phyloP scores from a whole-genome alignment of 1,140 invertebrate species.

The Heliconius hermathena region DNA sequence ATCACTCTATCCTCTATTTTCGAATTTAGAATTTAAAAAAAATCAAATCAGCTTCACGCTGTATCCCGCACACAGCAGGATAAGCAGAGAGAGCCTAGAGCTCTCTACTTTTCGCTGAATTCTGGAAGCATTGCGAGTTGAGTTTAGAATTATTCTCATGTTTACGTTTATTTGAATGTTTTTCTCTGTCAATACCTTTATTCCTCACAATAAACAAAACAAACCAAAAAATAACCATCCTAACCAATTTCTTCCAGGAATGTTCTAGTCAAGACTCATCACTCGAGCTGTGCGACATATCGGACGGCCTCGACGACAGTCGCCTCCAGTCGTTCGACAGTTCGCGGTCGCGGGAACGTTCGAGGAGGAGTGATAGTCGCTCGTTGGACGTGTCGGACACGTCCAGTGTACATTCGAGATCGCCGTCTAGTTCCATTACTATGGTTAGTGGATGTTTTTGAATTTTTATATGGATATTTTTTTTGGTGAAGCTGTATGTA shows the following conservation, averaged over 20 bases:
- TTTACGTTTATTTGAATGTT: neutral
- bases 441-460: conserved; percentile 55
- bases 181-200: neutral
- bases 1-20: no score
- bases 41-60: no score
- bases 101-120: no score
- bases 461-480: neutral
- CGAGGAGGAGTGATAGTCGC: conserved; percentile 66
- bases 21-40: no score
- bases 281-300: conserved; percentile 74
- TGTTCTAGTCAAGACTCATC: conserved; percentile 82
- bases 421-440: conserved; percentile 72
- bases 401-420: conserved; percentile 70
- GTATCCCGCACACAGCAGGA: no score
- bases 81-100: no score
- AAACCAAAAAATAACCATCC: neutral
- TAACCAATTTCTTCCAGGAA: conserved; percentile 63
- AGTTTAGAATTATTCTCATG: no score
- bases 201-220: neutral
- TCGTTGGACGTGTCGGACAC: conserved; percentile 75
- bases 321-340: conserved; percentile 61
- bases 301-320: conserved; percentile 64
- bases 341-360: conserved; percentile 54
- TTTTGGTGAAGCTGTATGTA: no score
- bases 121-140: no score